Percentiles rank a stretch among this genome's conserved stretches.
phyloP scores from a whole-genome alignment of 2,797 vertebrate genomes.

The Poeciliopsis presidionis region DNA sequence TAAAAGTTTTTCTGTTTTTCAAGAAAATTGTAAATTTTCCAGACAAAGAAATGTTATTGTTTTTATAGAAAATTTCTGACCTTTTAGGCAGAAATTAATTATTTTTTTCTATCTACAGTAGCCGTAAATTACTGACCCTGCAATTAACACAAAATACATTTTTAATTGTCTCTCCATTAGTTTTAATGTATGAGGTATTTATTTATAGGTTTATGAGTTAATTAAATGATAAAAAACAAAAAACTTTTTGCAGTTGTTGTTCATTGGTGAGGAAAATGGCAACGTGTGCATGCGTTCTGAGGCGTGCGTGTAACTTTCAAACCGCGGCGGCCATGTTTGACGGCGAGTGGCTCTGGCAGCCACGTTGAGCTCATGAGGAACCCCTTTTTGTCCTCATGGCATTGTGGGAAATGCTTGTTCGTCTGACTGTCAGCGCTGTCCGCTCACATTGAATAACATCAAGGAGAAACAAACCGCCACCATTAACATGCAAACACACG shows the following conservation, averaged over 20 bases:
- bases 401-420: constrained; percentile 64
- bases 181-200: not conserved
- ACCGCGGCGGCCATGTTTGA: constrained; percentile 58
- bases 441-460: constrained; percentile 59
- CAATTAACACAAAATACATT: too few relatives aligned
- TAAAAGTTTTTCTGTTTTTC: too few relatives aligned
- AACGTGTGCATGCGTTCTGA: constrained; percentile 2
- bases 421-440: constrained; percentile 71
- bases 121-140: too few relatives aligned
- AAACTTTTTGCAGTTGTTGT: constrained; percentile 24
- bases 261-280: constrained; percentile 33
- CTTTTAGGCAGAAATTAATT: too few relatives aligned
- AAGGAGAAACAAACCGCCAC: constrained; percentile 7
- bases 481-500: constrained; percentile 5
- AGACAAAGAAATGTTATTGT: too few relatives aligned
- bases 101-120: too few relatives aligned
- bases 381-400: constrained; percentile 64
- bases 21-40: too few relatives aligned
- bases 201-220: not conserved
- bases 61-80: too few relatives aligned
- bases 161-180: not conserved
- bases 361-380: constrained; percentile 66
- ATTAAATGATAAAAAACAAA: not conserved
- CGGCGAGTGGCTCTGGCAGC: constrained; percentile 62
- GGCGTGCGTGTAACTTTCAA: constrained; percentile 46